Base-by-base conservation (phyloP, 2,888 invertebrate genomes). In the Eledone cirrhosa region DNA sequence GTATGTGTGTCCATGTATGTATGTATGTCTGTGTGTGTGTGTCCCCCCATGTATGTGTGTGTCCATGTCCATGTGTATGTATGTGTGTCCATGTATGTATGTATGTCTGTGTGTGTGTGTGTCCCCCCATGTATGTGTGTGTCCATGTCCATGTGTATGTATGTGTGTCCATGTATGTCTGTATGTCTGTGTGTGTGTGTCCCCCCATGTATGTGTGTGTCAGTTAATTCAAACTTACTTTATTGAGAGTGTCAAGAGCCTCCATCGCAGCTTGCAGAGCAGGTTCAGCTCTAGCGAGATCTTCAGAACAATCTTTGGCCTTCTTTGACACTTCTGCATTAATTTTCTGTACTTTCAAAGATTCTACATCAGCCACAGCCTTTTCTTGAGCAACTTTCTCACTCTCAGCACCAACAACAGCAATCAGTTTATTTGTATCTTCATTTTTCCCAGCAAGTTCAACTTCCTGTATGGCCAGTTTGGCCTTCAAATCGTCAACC, bases 371-470 rank as follows among this genome's bases (percentile, higher is more conserved):
- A 80, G 98, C 92, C 79, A 91, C 88, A 5, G 95, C 94, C 90
- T 98, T 98, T 91, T 98, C 98, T 81, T 93, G 95, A 86, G 95
- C 95, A 4, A 98, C 98, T 92, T 97, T 97, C 84, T 96, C 96
- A 14, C 97, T 98, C 92, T 98, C 98, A 78, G 97, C 93, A 11
- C 97, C 96, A n/a, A 98, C 98, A 88, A 97, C 96, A 91, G 87
- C 82, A 85, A 98, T 97, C 47, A 98, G 93, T 82, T 95, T 94
- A 91, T 98, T 98, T 3, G 98, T 98, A 7, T 97, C 97, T 82
- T 97, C 97, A 90, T 98, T 98, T 90, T 98, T 98, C 88, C 96
- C 95, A 86, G 97, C 95, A 79, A 98, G 90, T 88, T 97, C 98
- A 14, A 97, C 92, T 92, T 98, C 98, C 91, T 98, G 98, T 33